A percentile compares a stretch with the other conserved stretches of the same genome.
Conservation (phyloP, 2,113 vertebrate species). For the Aepyceros melampus region DNA sequence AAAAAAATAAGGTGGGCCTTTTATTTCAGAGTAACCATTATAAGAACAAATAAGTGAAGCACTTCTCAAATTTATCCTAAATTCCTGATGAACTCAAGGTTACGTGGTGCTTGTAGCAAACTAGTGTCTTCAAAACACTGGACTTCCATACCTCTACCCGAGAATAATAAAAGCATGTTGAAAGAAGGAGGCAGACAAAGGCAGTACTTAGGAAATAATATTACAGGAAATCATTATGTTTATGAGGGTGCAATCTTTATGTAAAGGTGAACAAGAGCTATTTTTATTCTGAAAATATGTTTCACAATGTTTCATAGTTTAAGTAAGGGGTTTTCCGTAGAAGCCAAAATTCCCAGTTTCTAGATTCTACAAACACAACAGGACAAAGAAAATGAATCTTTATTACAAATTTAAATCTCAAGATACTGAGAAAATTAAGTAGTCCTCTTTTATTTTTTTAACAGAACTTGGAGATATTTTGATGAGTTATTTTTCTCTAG, state of each 20-base stretch:
- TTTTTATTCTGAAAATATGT: background rate
- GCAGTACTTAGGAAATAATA: background rate
- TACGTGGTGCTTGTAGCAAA: background rate
- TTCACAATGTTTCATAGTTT: background rate
- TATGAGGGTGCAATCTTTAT: background rate
- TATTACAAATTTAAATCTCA: constrained; percentile 17
- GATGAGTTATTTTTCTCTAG: background rate
- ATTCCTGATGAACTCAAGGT: background rate
- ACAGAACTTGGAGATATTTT: background rate
- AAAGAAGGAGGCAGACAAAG: background rate
- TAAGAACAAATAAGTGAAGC: background rate
- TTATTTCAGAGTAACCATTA: background rate
- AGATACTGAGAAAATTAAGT: constrained; percentile 13
- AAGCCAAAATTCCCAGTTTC: constrained; percentile 4
- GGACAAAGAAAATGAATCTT: constrained; percentile 32
- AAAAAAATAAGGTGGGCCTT: background rate
- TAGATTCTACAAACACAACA: background rate
- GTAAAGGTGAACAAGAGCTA: background rate
- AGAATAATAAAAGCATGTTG: background rate
- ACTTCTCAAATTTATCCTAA: background rate
- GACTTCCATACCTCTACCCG: background rate
- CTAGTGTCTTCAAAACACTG: background rate
- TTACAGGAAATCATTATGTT: background rate
- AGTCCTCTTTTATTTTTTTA: background rate
- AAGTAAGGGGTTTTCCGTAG: background rate